These are phyloP conservation scores for Coilia nasus DNA, from an alignment of 2,797 vertebrate genomes.

Conservation along the genomic window DNA sequence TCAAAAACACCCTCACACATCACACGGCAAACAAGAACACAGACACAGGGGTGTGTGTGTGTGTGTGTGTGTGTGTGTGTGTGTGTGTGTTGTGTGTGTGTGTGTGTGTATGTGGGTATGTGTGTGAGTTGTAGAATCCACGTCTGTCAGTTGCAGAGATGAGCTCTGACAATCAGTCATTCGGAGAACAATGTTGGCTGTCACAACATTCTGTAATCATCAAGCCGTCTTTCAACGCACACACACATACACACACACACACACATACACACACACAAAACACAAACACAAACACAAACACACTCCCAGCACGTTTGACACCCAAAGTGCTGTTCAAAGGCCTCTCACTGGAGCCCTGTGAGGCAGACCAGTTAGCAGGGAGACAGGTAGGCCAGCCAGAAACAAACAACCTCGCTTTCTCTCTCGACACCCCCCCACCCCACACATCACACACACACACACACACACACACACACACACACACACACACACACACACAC, in stretches of 20 bases:
- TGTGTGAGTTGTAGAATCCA: conserved; percentile 48
- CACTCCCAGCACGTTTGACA: conserved; percentile 56
- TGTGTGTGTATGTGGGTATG: conserved; percentile 8
- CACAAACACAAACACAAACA: background rate
- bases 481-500: too few relatives aligned
- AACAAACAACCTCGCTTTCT: conserved; percentile 49
- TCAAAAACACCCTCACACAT: conserved; percentile 2
- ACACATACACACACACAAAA: background rate
- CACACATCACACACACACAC: too few relatives aligned
- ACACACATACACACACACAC: background rate
- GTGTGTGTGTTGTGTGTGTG: conserved; percentile 30
- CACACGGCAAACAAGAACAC: conserved; percentile 11
- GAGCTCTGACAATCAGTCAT: conserved; percentile 60
- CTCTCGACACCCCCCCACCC: background rate
- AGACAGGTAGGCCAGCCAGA: conserved; percentile 48
- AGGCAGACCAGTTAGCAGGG: conserved; percentile 32
- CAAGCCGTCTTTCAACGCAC: conserved; percentile 72
- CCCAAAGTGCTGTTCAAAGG: conserved; percentile 55
- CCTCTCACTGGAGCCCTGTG: conserved; percentile 34
- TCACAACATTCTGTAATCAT: conserved; percentile 76
- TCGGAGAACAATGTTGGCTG: conserved; percentile 77
- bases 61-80: conserved; percentile 30
- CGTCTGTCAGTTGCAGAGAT: conserved; percentile 59
- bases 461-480: too few relatives aligned
- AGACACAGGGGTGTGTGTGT: conserved; percentile 48